Evolutionary conservation across 2,797 vertebrate species (phyloP), one percentile per base, ranked within the genome.

Genomic region (Smutsia temminckii): DNA sequence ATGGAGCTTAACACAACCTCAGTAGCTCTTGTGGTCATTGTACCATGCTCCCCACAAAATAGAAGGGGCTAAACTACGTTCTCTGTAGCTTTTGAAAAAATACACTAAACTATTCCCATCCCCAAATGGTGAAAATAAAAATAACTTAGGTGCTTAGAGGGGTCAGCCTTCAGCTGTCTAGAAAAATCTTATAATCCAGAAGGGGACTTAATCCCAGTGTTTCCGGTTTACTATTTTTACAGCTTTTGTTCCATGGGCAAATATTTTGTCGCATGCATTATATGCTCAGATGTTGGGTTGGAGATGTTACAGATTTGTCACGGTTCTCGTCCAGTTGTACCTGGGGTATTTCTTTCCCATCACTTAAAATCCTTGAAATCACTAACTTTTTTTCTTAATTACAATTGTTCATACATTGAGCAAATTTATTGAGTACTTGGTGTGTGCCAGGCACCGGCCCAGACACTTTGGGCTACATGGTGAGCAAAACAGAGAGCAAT

Each of bases 81-180:
- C 88, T 77, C n/a, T 79, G 1, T 37, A 7, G 53, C 9, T 53
- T 89, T 97, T 93, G 51, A 51, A 78, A 92, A 74, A 89, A 86
- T 8, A 40, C 5, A 18, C 14, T 10, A 23, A 88, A 34, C 2
- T 21, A 61, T 57, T 86, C 37, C 40, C 74, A 63, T 77, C 63
- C 29, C 32, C 88, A 95, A 77, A 64, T 83, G 37, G 71, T 85
- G 59, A 95, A 89, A 55, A 85, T 93, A 86, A 96, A 97, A 96
- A 91, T 85, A 96, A 78, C 61, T 42, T 88, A 71, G 78, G 78
- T 1, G 1, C 46, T 95, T 93, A 68, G 59, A 88, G 40, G 42
- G 77, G 12, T 80, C 69, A 74, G 37, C 69, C 57, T 93, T 93
- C 86, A 94, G 89, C 95, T 94, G 89, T 91, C 77, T 72, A 20